phyloP scores from a whole-genome alignment of 2,797 vertebrate genomes.

The Morelia viridis region DNA sequence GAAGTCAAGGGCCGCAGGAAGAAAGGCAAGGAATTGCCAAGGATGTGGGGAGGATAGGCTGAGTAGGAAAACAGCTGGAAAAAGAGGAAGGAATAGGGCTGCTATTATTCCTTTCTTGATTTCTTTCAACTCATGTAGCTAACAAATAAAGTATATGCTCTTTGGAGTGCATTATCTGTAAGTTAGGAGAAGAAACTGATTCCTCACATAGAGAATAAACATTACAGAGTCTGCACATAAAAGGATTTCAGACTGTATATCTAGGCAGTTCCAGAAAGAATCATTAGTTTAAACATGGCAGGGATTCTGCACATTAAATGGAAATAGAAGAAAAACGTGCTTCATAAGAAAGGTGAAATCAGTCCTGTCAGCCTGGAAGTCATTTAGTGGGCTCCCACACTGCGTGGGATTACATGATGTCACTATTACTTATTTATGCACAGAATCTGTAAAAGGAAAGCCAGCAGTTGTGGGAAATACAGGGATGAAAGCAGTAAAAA shows the following conservation, averaged over 20 bases:
- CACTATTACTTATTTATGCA: constrained; percentile 44
- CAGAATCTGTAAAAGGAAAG: constrained; percentile 45
- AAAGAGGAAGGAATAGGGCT: neutral
- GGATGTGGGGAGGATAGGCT: neutral
- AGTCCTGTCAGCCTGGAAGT: constrained; percentile 49
- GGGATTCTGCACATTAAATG: constrained; percentile 41
- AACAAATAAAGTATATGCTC: constrained; percentile 32
- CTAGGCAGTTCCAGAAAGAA: constrained; percentile 33
- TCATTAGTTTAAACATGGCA: constrained; percentile 42
- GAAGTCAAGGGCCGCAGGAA: neutral
- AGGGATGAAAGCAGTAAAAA: constrained; percentile 37
- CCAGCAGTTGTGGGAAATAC: neutral
- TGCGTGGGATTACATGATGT: constrained; percentile 29
- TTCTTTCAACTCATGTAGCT: neutral
- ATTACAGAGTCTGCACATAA: neutral
- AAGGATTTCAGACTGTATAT: constrained; percentile 40
- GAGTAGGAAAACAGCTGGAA: neutral
- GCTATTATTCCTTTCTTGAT: neutral
- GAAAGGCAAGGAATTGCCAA: neutral
- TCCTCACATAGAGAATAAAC: constrained; percentile 30
- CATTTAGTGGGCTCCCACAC: constrained; percentile 29
- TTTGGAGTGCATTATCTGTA: constrained; percentile 42
- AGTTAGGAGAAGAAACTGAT: constrained; percentile 40
- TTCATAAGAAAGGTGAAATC: constrained; percentile 40
- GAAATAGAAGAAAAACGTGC: constrained; percentile 43